Evolutionary conservation across 1,140 invertebrate species (phyloP), one percentile per base, ranked within the genome.

Genomic region (Cydia strobilella): DNA sequence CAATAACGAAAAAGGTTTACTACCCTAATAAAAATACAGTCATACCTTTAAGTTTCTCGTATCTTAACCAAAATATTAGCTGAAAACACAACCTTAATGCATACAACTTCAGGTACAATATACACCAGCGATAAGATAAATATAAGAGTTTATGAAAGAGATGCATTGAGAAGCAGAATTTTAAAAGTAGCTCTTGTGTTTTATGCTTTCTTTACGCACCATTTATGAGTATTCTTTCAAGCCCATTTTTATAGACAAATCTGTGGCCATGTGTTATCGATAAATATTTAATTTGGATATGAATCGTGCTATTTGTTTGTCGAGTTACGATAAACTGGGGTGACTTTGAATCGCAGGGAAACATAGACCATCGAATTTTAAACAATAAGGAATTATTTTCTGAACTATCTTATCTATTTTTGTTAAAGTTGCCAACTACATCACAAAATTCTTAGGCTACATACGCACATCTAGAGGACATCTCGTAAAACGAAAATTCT

Each of bases 191-290:
- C 25, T 0, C 35, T 69, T 35, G 2, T 13, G 7, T 35, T 69
- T 69, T 39, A 69, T 69, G 65, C n/a, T 35, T 69, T 18, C 31
- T n/a, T 39, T 42, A 69, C 65, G 31, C 15, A 31, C 27, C 23
- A 69, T 69, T 69, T 18, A 69, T 69, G 65, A 12, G 15, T 39
- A 39, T 69, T 69, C 65, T 42, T 69, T 69, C 20, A 39, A 69
- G 27, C 25, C 27, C 62, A 69, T 18, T 69, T 27, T 69, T 69
- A 69, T 69, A 18, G 65, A 7, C 31, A 39, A 69, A 66, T 27
- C 13, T 35, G 18, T 18, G n/a, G n/a, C n/a, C 35, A 66, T 35
- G 25, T 66, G 62, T n/a, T 1, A 4, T 69, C 31, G n/a, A 39
- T 69, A 39, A 39, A 69, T 69, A 69, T 69, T 69, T 15, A 39